These are phyloP conservation scores for Cryptoblepharus egeriae DNA, from an alignment of 2,797 vertebrate species.

Conservation along the genomic window DNA sequence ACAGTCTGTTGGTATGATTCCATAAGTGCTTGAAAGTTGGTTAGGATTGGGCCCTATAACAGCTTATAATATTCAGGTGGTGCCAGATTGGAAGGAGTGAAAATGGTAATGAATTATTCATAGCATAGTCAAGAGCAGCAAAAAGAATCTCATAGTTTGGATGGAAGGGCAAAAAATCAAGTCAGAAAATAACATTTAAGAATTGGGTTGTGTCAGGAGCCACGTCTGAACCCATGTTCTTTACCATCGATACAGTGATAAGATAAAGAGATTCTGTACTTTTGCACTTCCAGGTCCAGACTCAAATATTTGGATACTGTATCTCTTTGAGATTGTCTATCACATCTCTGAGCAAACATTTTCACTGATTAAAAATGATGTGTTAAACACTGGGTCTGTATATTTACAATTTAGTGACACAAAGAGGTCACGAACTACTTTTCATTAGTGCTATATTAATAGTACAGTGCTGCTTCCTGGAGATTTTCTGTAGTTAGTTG, in stretches of 20 bases:
- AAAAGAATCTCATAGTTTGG: background rate
- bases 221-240: background rate
- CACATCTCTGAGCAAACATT: slow-evolving; percentile 38
- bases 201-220: background rate
- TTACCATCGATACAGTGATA: slow-evolving; percentile 15
- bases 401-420: slow-evolving; percentile 41
- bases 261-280: background rate
- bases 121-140: background rate
- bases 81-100: slow-evolving; percentile 1
- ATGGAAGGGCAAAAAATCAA: background rate
- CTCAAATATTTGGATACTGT: slow-evolving; percentile 41
- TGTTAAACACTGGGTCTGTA: slow-evolving; percentile 28
- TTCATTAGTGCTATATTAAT: slow-evolving; percentile 57
- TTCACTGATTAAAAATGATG: slow-evolving; percentile 49
- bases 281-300: slow-evolving; percentile 33
- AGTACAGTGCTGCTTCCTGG: slow-evolving; percentile 44
- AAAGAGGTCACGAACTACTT: slow-evolving; percentile 55
- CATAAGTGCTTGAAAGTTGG: too few relatives aligned
- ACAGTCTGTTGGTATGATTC: too few relatives aligned
- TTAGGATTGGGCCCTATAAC: too few relatives aligned
- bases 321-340: slow-evolving; percentile 11
- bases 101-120: slow-evolving; percentile 29
- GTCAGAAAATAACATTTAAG: background rate
- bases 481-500: slow-evolving; percentile 34
- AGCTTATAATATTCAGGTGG: background rate